Base-by-base conservation (phyloP, 2,113 vertebrate species). In the Lepus timidus region DNA sequence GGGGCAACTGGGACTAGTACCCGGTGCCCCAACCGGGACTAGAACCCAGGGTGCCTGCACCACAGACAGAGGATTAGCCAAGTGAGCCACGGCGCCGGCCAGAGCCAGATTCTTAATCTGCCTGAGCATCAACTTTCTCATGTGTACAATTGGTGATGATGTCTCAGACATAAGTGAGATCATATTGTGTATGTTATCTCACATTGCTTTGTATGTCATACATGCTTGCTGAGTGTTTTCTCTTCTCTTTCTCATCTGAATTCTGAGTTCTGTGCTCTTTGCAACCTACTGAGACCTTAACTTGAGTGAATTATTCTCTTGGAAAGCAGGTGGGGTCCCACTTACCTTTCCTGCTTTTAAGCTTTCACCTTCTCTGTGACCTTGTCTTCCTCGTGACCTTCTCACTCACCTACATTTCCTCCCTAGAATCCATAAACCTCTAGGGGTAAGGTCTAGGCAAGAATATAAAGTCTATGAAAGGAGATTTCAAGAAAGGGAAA, bases 81-180 rank as follows among this genome's bases (percentile, higher is more conserved):
- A 7, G 44, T 44, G 44, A 44, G 44, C 44, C 44, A 44, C 6
- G 44, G 6, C 6, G 7, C 44, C 6, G 44, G 44, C 55, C 9
- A 65, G 13, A 68, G 23, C 12, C 55, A 68, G 51, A 70, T 10
- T 76, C 44, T 61, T 39, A 74, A n/a, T 20, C n/a, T 96, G 36
- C 70, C 29, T 70, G 68, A 93, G 27, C 58, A 7, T 86, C 22
- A 92, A 44, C 29, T 44, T 90, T 85, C 67, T 93, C 31, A 74
- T 52, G 27, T 88, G 31, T 82, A 51, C 90, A 94, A 71, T 20
- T 79, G 27, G 3, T 2, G 16, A 58, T 33, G 62, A 33, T 71
- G 13, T 29, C 10, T 93, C 64, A 13, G 8, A 25, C 49, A 25
- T 49, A n/a, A 36, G 6, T 64, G 33, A 80, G 58, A 13, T 83